These are phyloP conservation scores for Chaitophorus viminalis DNA, from an alignment of 2,888 invertebrate species.

Conservation along the genomic window DNA sequence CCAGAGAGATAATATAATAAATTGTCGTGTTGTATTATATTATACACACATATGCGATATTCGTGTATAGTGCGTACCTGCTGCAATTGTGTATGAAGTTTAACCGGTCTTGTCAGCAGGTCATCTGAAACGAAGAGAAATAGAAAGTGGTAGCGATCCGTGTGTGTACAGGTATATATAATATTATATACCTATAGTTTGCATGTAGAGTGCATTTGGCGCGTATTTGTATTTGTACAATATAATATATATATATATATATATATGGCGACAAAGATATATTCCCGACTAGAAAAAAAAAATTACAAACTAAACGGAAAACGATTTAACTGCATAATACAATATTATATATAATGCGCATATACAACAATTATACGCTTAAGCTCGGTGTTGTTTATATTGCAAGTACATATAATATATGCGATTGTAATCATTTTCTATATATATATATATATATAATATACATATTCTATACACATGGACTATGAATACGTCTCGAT, in stretches of 20 bases:
- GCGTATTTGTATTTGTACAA: constrained; percentile 8
- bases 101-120: constrained; percentile 61
- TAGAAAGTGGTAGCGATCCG: constrained; percentile 53
- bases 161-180: not conserved
- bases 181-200: not conserved
- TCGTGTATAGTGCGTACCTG: not conserved
- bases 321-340: not conserved
- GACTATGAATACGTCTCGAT: not conserved
- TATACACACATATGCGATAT: not conserved
- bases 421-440: constrained; percentile 1
- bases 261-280: not conserved
- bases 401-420: not conserved
- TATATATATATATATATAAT: too few species aligned
- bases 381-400: not conserved
- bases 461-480: too few species aligned
- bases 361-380: not conserved
- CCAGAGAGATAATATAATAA: not conserved
- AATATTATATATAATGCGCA: too few species aligned
- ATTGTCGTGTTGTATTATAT: constrained; percentile 28
- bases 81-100: not conserved
- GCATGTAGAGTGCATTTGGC: not conserved
- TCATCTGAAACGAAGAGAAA: constrained; percentile 59
- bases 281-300: constrained; percentile 6
- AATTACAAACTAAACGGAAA: constrained; percentile 27
- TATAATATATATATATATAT: not conserved